Conservation (phyloP, 53 echinoderm and acorn worm genomes). For the Echinarachnius parma region DNA sequence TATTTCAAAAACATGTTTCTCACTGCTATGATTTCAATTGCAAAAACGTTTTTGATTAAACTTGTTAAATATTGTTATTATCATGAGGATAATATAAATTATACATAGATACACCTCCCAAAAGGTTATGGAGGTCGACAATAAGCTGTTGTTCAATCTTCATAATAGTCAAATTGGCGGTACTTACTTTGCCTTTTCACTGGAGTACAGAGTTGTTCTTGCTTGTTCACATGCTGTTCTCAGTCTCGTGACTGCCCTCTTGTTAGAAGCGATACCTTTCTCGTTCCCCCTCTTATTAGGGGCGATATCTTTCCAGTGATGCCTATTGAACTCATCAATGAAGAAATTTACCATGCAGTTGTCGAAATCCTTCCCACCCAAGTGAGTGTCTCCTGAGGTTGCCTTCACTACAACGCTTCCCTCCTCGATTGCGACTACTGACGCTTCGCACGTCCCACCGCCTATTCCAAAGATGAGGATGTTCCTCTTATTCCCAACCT, state of each 20-base stretch:
- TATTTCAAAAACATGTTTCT: too few species aligned
- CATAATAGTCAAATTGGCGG: too few species aligned
- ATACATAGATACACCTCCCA: too few species aligned
- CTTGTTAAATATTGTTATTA: too few species aligned
- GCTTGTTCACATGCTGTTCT: slow-evolving; percentile 87
- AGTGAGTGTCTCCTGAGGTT: slow-evolving; percentile 87
- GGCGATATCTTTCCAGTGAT: too few species aligned
- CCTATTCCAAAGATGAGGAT: slow-evolving; percentile 97
- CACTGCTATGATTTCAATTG: too few species aligned
- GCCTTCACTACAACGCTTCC: slow-evolving; percentile 95
- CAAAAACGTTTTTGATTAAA: too few species aligned
- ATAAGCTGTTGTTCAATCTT: too few species aligned
- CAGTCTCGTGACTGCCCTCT: slow-evolving; percentile 73
- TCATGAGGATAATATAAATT: too few species aligned
- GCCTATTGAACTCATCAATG: slow-evolving; percentile 73
- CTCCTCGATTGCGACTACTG: slow-evolving; percentile 84
- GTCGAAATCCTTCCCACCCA: slow-evolving; percentile 97
- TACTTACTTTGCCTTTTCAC: slow-evolving; percentile 74
- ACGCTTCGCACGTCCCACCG: slow-evolving; percentile 96
- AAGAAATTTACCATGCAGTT: slow-evolving; percentile 81
- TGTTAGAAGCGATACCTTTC: slow-evolving; percentile 74
- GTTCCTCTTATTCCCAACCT: slow-evolving; percentile 78
- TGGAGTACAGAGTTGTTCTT: slow-evolving; percentile 85
- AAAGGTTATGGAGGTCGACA: too few species aligned
- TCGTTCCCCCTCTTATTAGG: too few species aligned